A percentile compares a stretch with the other conserved stretches of the same genome.
Evolutionary conservation across 1,140 invertebrate genomes (phyloP).

Genomic region (Caenorhabditis brenneri): DNA sequence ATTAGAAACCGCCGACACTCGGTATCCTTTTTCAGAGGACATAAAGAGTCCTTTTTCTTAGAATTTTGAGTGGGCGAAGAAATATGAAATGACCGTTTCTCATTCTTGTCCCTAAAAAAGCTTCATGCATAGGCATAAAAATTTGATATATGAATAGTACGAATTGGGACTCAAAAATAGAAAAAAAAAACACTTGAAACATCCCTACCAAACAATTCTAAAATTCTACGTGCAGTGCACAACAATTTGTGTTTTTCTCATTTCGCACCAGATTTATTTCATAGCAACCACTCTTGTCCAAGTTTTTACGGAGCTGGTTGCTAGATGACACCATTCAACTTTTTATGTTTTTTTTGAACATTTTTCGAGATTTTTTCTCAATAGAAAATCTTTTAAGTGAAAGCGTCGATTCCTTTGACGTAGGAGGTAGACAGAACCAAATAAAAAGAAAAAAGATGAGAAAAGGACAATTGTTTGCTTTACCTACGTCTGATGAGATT

Average conservation of each 20-base stretch:
- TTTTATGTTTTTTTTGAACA: background rate
- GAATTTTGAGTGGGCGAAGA: background rate
- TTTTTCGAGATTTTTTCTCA: background rate
- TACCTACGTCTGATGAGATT: too few species aligned
- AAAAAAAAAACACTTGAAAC: background rate
- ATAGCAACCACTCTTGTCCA: background rate
- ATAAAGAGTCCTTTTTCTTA: background rate
- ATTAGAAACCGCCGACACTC: constrained; percentile 22
- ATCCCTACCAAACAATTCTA: background rate
- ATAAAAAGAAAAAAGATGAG: too few species aligned
- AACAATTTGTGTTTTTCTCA: background rate
- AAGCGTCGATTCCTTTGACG: too few species aligned
- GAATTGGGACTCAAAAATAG: too few species aligned
- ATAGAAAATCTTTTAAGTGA: too few species aligned
- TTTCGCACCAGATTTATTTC: background rate
- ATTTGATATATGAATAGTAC: background rate
- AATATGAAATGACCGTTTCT: too few species aligned
- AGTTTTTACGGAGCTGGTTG: background rate
- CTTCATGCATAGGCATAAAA: background rate
- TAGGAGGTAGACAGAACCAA: too few species aligned
- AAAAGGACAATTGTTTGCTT: too few species aligned
- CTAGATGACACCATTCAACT: background rate
- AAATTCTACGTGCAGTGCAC: background rate
- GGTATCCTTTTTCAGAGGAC: constrained; percentile 10
- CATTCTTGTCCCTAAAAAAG: background rate